Conservation (phyloP, 2,797 vertebrate species). For the Danio kyathit region DNA sequence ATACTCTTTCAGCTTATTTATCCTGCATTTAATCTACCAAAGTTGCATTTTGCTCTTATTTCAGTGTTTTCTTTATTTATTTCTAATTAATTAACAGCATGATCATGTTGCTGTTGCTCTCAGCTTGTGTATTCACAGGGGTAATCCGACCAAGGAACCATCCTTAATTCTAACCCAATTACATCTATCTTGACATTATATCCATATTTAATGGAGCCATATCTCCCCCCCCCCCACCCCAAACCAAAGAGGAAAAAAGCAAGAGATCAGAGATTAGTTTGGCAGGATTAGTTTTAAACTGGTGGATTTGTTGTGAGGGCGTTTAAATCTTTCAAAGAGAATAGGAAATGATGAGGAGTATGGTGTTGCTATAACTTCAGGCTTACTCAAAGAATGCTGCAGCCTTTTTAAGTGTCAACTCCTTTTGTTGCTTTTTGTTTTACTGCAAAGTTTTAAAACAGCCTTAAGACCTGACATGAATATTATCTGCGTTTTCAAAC, state of each 20-base stretch:
- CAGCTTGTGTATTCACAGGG: conserved; percentile 48
- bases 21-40: conserved; percentile 19
- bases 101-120: conserved; percentile 38
- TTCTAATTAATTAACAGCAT: conserved; percentile 47
- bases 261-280: conserved; percentile 73
- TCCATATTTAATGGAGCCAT: conserved; percentile 80
- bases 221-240: conserved; percentile 66
- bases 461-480: conserved; percentile 67
- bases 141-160: conserved; percentile 49
- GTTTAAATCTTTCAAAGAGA: conserved; percentile 81
- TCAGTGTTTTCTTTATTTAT: conserved; percentile 34
- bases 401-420: conserved; percentile 66
- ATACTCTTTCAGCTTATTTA: background rate
- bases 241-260: conserved; percentile 57
- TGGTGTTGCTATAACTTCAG: conserved; percentile 71
- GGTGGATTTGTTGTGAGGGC: conserved; percentile 72
- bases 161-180: conserved; percentile 71
- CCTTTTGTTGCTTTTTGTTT: conserved; percentile 71
- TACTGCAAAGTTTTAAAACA: conserved; percentile 75
- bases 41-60: conserved; percentile 67
- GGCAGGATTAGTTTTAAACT: too few species aligned
- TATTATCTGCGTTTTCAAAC: conserved; percentile 76
- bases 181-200: conserved; percentile 77
- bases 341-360: conserved; percentile 70
- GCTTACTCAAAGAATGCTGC: conserved; percentile 65